Evolutionary conservation across 2,797 vertebrate species (phyloP).

Genomic region (Myotis vivesi): DNA sequence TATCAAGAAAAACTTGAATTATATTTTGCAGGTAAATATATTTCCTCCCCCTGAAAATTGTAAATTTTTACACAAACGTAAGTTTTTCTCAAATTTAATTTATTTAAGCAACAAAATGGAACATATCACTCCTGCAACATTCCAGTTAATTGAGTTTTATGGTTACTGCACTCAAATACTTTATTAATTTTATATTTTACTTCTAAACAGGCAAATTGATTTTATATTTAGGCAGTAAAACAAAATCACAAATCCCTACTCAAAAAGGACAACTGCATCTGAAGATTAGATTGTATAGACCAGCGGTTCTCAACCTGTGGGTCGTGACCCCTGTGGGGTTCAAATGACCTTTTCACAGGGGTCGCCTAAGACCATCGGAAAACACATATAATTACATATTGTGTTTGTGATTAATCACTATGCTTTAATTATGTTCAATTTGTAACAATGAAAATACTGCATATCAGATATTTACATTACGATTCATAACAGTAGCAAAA

Average conservation of each 20-base stretch:
- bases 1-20: not conserved
- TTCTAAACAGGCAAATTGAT: not conserved
- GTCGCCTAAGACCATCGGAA: too few relatives aligned
- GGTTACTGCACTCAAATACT: not conserved
- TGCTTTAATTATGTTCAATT: too few relatives aligned
- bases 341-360: too few relatives aligned
- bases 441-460: too few relatives aligned
- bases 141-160: not conserved
- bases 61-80: not conserved
- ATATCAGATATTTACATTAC: too few relatives aligned
- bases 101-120: not conserved
- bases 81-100: not conserved
- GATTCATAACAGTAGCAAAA: too few relatives aligned
- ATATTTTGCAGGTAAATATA: not conserved
- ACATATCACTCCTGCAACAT: not conserved
- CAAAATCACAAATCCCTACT: not conserved
- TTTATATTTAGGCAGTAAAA: constrained; percentile 2
- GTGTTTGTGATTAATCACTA: too few relatives aligned
- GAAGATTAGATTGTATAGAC: not conserved
- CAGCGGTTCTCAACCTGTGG: too few relatives aligned
- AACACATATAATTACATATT: too few relatives aligned
- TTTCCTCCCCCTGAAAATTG: not conserved
- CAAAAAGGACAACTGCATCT: not conserved
- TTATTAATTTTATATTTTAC: constrained; percentile 24
- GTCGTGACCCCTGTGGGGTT: too few relatives aligned